Evolutionary conservation across 2,113 vertebrate species (phyloP).

Genomic region (Hylia prasina): DNA sequence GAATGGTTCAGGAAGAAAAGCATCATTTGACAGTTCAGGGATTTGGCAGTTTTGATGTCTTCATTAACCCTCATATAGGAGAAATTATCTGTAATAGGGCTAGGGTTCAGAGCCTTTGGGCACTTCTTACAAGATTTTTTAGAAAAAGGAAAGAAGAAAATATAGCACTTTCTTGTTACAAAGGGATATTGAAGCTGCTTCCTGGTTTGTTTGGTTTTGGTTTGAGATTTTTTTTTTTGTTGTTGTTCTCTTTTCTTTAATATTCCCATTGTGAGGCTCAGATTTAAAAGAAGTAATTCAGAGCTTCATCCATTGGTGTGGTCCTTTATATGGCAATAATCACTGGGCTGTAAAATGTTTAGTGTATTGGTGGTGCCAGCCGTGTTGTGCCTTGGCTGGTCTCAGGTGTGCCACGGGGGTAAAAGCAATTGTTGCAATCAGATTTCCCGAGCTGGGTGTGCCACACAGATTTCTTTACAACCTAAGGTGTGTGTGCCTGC

Average conservation of each 20-base stretch:
- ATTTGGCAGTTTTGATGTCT: background rate
- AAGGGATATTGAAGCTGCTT: background rate
- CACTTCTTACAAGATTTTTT: background rate
- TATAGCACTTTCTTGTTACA: background rate
- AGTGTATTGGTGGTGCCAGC: background rate
- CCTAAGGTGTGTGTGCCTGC: accelerated
- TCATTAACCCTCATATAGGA: accelerated
- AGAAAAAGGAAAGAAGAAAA: background rate
- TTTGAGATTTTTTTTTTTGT: accelerated
- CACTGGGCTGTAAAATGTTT: background rate
- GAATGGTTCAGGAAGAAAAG: background rate
- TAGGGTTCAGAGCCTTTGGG: background rate
- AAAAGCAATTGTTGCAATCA: background rate
- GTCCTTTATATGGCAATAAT: background rate
- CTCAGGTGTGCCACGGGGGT: background rate
- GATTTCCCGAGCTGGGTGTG: background rate
- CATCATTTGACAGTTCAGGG: background rate
- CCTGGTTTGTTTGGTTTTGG: background rate
- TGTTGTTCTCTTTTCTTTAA: background rate
- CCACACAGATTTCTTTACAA: background rate
- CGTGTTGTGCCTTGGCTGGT: background rate
- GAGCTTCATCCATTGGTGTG: background rate
- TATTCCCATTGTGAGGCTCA: background rate
- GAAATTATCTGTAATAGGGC: background rate
- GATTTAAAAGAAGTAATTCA: accelerated